These are phyloP conservation scores for Crepidodera aurea DNA, from an alignment of 2,888 invertebrate genomes.

Conservation along the genomic window DNA sequence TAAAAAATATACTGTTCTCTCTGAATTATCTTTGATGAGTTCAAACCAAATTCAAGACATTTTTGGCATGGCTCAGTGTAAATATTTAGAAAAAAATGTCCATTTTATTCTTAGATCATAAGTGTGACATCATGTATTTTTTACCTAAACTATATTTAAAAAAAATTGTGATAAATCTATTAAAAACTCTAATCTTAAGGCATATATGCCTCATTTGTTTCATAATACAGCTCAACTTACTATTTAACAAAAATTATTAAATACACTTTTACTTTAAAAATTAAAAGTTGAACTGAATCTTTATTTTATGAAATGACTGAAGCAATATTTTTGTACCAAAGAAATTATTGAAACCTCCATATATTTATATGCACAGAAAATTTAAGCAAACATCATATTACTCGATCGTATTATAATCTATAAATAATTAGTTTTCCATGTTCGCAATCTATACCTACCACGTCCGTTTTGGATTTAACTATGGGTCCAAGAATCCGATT, in stretches of 20 bases:
- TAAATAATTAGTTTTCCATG: not conserved
- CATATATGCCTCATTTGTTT: constrained; percentile 23
- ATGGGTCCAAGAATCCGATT: constrained; percentile 45
- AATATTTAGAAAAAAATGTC: constrained; percentile 33
- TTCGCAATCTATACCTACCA: constrained; percentile 27
- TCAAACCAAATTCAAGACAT: not conserved
- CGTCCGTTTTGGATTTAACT: constrained; percentile 41
- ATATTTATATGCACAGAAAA: constrained; percentile 11
- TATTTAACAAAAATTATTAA: not conserved
- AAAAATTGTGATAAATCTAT: constrained; percentile 36
- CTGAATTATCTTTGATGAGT: not conserved
- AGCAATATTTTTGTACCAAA: constrained; percentile 14
- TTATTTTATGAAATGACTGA: constrained; percentile 3
- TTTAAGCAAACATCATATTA: not conserved
- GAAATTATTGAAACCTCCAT: not conserved
- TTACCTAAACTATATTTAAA: constrained; percentile 34
- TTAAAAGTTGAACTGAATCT: not conserved
- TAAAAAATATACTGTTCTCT: not conserved
- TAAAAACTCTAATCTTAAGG: constrained; percentile 23
- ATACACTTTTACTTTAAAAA: not conserved
- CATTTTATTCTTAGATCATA: constrained; percentile 32
- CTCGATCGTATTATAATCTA: constrained; percentile 8
- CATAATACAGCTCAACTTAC: constrained; percentile 4
- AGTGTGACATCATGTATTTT: constrained; percentile 33
- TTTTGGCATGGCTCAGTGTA: constrained; percentile 20